phyloP scores from a whole-genome alignment of 2,797 vertebrate genomes.

The Lerista edwardsae region DNA sequence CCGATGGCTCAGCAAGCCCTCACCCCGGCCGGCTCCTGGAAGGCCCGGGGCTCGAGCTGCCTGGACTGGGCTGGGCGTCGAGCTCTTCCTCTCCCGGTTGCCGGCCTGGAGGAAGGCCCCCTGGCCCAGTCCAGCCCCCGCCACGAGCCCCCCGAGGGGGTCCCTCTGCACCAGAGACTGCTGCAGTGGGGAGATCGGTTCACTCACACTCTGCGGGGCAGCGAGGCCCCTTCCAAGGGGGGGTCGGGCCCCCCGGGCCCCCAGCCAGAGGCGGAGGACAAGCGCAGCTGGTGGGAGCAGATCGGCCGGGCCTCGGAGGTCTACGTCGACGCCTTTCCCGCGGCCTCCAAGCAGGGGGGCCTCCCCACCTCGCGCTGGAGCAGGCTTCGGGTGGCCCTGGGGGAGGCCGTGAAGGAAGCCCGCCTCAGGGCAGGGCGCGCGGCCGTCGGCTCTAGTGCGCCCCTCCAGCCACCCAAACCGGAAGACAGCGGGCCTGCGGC shows the following conservation, averaged over 20 bases:
- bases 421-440: rapidly evolving
- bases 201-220: conserved; percentile 76
- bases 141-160: neutral
- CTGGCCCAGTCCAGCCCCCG: neutral
- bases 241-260: rapidly evolving
- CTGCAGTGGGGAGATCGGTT: conserved; percentile 86
- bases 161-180: conserved; percentile 85
- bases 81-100: rapidly evolving
- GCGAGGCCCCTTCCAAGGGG: neutral
- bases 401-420: conserved; percentile 13
- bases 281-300: conserved; percentile 75
- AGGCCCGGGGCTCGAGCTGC: rapidly evolving
- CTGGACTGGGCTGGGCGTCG: rapidly evolving
- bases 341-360: conserved; percentile 59
- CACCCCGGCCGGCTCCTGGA: neutral
- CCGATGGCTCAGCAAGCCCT: conserved; percentile 3
- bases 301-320: conserved; percentile 73
- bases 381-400: conserved; percentile 20
- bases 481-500: no score
- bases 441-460: rapidly evolving
- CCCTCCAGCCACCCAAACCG: neutral
- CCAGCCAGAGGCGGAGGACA: neutral
- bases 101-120: neutral
- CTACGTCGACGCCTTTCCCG: conserved; percentile 57
- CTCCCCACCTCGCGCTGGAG: conserved; percentile 67